Conservation (phyloP, 2,888 invertebrate genomes). For the Mystacides longicornis region DNA sequence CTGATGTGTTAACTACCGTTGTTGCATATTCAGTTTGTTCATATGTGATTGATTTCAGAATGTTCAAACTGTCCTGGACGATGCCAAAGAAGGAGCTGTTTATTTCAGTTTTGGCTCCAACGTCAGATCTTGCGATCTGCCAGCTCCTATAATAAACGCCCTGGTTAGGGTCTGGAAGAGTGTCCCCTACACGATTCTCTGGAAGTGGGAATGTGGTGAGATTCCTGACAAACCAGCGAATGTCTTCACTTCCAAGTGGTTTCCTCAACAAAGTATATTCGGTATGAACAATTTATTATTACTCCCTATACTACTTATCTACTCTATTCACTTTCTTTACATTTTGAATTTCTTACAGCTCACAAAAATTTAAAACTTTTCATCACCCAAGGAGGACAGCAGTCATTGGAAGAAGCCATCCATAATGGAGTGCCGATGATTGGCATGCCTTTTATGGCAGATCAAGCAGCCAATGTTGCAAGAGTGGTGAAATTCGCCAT, state of each 20-base stretch:
- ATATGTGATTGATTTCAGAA: slow-evolving; percentile 29
- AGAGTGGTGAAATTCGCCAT: slow-evolving; percentile 14
- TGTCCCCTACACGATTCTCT: slow-evolving; percentile 31
- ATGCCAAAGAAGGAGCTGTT: slow-evolving; percentile 28
- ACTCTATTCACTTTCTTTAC: too few species aligned
- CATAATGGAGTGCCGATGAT: slow-evolving; percentile 21
- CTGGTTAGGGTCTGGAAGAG: slow-evolving; percentile 30
- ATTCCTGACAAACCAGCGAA: slow-evolving; percentile 28
- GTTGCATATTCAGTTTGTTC: too few species aligned
- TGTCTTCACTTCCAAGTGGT: slow-evolving; percentile 32
- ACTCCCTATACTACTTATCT: too few species aligned
- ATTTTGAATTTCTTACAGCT: too few species aligned
- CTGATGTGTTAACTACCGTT: too few species aligned
- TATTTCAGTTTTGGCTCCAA: slow-evolving; percentile 33
- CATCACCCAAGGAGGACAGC: slow-evolving; percentile 23
- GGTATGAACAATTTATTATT: too few species aligned
- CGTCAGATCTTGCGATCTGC: slow-evolving; percentile 29
- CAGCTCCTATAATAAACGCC: slow-evolving; percentile 26
- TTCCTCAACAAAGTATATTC: slow-evolving; percentile 35
- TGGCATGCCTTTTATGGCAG: slow-evolving; percentile 22
- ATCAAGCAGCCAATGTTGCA: slow-evolving; percentile 18
- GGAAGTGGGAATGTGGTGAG: slow-evolving; percentile 32
- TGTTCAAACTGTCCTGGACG: slow-evolving; percentile 27
- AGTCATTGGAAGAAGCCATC: slow-evolving; percentile 25
- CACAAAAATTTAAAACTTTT: slow-evolving; percentile 24